These are phyloP conservation scores for Actias luna DNA, from an alignment of 2,888 invertebrate species.

Conservation along the genomic window DNA sequence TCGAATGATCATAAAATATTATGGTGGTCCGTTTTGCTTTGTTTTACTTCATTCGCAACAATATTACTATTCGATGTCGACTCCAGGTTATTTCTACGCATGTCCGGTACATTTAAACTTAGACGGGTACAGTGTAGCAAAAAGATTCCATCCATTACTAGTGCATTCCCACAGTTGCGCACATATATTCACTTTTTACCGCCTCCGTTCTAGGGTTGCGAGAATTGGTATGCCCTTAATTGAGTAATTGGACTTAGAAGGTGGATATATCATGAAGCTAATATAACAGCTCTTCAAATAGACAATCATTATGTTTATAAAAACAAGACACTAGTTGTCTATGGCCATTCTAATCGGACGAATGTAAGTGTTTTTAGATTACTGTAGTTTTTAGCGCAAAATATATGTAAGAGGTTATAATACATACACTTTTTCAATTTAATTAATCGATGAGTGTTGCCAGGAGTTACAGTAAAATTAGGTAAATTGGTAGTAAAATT, in stretches of 20 bases:
- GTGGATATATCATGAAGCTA: conserved; percentile 17
- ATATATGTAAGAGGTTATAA: neutral
- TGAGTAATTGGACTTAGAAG: conserved; percentile 28
- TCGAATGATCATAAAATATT: neutral
- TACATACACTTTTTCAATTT: neutral
- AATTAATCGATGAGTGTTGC: neutral
- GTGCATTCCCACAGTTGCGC: conserved; percentile 67
- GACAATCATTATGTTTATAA: conserved; percentile 13
- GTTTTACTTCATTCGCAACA: conserved; percentile 23
- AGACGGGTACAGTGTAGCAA: conserved; percentile 53
- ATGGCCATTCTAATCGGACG: conserved; percentile 13
- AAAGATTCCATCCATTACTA: conserved; percentile 67
- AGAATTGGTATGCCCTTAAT: conserved; percentile 41
- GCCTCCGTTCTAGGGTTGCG: conserved; percentile 38
- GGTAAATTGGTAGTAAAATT: neutral
- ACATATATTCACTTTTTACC: conserved; percentile 47
- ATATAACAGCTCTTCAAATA: conserved; percentile 2
- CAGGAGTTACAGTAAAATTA: neutral
- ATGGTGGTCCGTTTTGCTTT: neutral
- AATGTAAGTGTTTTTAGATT: neutral
- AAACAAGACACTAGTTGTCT: neutral
- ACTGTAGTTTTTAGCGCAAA: neutral
- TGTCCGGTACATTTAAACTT: conserved; percentile 22
- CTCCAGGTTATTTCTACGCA: conserved; percentile 5
- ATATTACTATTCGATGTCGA: conserved; percentile 19